These are phyloP conservation scores for Argyra leucocephala DNA, from an alignment of 2,888 invertebrate genomes.

Conservation along the genomic window DNA sequence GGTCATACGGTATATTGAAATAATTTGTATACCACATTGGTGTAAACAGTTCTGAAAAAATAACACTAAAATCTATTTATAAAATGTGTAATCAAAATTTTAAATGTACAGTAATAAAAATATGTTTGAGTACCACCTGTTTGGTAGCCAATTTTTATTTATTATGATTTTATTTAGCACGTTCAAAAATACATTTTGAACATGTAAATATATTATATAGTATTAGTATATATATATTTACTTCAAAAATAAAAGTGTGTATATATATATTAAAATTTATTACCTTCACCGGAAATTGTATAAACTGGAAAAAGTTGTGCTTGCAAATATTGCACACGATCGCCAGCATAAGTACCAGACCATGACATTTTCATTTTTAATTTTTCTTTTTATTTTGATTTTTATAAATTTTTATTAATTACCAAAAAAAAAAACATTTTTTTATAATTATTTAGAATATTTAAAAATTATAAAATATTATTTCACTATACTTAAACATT, in stretches of 20 bases:
- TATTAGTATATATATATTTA: background rate
- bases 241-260: background rate
- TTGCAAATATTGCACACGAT: conserved; percentile 41
- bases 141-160: background rate
- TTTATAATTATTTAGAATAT: too few relatives aligned
- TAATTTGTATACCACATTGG: too few relatives aligned
- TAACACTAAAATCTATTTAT: too few relatives aligned
- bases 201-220: background rate
- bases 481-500: too few relatives aligned
- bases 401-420: too few relatives aligned
- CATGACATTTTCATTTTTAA: conserved; percentile 23
- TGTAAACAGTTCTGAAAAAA: too few relatives aligned
- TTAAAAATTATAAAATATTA: too few relatives aligned
- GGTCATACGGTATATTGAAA: too few relatives aligned
- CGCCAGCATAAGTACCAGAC: conserved; percentile 24
- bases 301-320: conserved; percentile 43
- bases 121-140: too few relatives aligned
- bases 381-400: conserved; percentile 12
- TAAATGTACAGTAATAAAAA: too few relatives aligned
- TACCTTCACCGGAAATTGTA: conserved; percentile 33
- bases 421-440: too few relatives aligned
- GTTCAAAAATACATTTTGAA: background rate
- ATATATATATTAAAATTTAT: background rate
- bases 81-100: too few relatives aligned
- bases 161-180: background rate